Percentiles rank a stretch among this genome's conserved stretches.
These are phyloP conservation scores for Mesitornis unicolor DNA, from an alignment of 2,113 vertebrate genomes.

Conservation along the genomic window DNA sequence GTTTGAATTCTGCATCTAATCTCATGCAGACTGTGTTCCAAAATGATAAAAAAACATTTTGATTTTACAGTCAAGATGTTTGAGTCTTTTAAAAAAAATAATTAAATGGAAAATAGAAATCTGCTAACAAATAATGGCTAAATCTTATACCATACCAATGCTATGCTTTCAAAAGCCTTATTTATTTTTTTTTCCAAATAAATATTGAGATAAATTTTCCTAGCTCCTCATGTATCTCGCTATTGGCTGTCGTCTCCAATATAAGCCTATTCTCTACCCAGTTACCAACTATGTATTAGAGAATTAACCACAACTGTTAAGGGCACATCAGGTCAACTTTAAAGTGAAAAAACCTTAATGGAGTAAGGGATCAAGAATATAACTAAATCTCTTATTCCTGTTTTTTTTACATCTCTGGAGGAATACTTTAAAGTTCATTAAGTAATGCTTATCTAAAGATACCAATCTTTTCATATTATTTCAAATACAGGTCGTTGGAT, in stretches of 20 bases:
- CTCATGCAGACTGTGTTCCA: background rate
- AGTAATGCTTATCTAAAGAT: background rate
- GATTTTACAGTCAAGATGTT: background rate
- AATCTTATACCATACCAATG: background rate
- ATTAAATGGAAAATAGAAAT: background rate
- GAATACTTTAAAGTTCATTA: background rate
- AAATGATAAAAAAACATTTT: background rate
- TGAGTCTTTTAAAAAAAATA: background rate
- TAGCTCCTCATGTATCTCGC: background rate
- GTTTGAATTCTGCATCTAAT: background rate
- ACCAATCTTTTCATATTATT: background rate
- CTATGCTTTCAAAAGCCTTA: background rate
- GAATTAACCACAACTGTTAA: constrained; percentile 49
- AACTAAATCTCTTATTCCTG: background rate
- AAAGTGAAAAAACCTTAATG: constrained; percentile 60
- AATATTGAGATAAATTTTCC: background rate
- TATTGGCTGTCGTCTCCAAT: constrained; percentile 10
- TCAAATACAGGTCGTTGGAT: background rate
- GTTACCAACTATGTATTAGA: constrained; percentile 57
- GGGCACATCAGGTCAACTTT: constrained; percentile 43
- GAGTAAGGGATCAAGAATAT: constrained; percentile 16
- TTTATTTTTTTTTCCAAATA: background rate
- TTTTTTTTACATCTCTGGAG: constrained; percentile 45
- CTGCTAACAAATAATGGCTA: background rate
- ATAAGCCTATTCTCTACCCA: constrained; percentile 62